Percentiles rank a stretch among this genome's conserved stretches.
These are phyloP conservation scores for Paraescarpia echinospica DNA, from an alignment of 1,140 invertebrate species.

Conservation along the genomic window DNA sequence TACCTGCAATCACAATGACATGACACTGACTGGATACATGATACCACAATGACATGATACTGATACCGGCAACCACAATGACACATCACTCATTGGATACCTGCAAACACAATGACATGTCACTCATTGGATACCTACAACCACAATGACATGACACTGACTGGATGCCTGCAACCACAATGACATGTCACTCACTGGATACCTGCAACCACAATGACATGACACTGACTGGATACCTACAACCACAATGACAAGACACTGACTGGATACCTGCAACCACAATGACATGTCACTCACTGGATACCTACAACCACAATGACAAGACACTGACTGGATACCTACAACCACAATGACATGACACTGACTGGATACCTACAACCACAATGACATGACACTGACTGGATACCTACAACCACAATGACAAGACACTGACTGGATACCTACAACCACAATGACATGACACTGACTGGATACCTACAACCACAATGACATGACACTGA, in stretches of 20 bases:
- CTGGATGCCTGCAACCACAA: background rate
- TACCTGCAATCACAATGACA: background rate
- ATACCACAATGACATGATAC: background rate
- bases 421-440: background rate
- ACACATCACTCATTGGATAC: background rate
- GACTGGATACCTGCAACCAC: constrained; percentile 1
- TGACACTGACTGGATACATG: background rate
- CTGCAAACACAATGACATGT: background rate
- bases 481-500: no score
- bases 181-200: no score
- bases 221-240: background rate
- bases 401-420: background rate
- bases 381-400: no score
- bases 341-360: background rate
- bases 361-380: background rate
- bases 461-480: background rate
- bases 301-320: background rate
- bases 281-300: background rate
- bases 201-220: background rate
- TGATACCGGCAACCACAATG: no score
- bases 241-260: background rate
- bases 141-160: background rate
- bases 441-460: background rate
- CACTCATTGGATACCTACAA: background rate
- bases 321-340: background rate